Evolutionary conservation across 35 echinoderm and acorn worm genomes (phyloP), one percentile per base, ranked within the genome.

Genomic region (Heliocidaris tuberculata): DNA sequence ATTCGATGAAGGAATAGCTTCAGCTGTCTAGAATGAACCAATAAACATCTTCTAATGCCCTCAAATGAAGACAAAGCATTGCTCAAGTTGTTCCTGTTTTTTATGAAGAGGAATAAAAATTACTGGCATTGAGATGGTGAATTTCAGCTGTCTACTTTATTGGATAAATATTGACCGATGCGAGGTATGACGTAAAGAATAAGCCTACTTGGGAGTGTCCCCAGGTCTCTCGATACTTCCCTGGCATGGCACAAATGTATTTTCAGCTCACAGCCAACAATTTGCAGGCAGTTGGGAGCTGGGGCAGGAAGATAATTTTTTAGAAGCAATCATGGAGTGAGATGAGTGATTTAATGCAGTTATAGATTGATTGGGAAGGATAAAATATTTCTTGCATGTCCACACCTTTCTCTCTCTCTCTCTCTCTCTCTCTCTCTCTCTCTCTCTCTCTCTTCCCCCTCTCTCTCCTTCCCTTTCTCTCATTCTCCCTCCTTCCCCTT

Each of bases 121-220:
- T n/a, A 78, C 65, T 78, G 65, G 65, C 65, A 78, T 78, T 78
- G 65, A 78, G 65, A 78, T 78, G 65, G 65, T 78, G 65, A 78
- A 78, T 78, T 78, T 78, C 65, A 78, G 65, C 65, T 78, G 65
- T 78, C 65, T 78, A n/a, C 65, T 78, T 78, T 78, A 78, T 78
- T 78, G 65, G 65, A 78, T 78, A 78, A 78, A 78, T 78, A 78
- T 78, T 78, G 65, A 78, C 65, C 17, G 65, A 24, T 27, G 65
- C 27, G 65, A 78, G 65, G 65, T 78, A 78, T 78, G 65, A 78
- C 65, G 65, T 78, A 78, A 78, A 78, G 65, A 78, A 78, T 78
- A 78, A 78, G 65, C 65, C 65, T 78, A 78, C 65, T 78, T 78
- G 65, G 65, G 65, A 78, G 21, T 21, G 27, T 78, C 21, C 65